These are phyloP conservation scores for Merops nubicus DNA, from an alignment of 2,113 vertebrate genomes.

Conservation along the genomic window DNA sequence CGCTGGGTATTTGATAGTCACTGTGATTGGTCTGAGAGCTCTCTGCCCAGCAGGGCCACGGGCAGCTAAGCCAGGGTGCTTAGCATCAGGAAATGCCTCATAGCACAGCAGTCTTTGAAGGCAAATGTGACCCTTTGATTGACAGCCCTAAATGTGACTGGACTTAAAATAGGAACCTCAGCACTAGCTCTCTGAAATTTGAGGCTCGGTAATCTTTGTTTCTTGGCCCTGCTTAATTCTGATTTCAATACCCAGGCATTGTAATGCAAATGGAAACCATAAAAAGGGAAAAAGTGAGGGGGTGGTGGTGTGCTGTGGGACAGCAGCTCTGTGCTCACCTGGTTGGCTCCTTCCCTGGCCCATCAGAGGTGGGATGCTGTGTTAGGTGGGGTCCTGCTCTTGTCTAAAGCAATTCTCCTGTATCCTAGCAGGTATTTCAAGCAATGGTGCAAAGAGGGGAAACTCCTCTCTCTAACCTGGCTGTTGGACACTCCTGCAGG, in stretches of 20 bases:
- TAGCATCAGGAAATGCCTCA: slow-evolving; percentile 19
- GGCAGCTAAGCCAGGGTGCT: not conserved
- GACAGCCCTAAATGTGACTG: slow-evolving; percentile 19
- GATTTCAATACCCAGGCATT: not conserved
- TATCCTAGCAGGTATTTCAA: not conserved
- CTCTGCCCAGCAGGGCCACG: fast-evolving
- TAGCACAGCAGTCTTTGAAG: not conserved
- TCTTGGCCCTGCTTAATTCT: not conserved
- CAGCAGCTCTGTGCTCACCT: not conserved
- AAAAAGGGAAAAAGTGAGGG: not conserved
- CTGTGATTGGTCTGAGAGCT: not conserved
- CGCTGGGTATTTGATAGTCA: not conserved
- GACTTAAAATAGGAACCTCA: not conserved
- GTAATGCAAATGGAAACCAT: not conserved
- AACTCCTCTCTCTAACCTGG: not conserved
- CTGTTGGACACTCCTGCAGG: not conserved
- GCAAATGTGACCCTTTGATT: slow-evolving; percentile 27
- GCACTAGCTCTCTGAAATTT: not conserved
- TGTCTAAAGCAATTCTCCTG: not conserved
- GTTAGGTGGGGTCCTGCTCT: not conserved
- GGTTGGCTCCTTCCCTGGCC: not conserved
- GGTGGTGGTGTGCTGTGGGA: not conserved
- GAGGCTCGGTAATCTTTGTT: not conserved
- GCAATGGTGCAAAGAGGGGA: not conserved
- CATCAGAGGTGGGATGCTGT: not conserved